Base-by-base conservation (phyloP, 2,797 vertebrate genomes). In the Enoplosus armatus region DNA sequence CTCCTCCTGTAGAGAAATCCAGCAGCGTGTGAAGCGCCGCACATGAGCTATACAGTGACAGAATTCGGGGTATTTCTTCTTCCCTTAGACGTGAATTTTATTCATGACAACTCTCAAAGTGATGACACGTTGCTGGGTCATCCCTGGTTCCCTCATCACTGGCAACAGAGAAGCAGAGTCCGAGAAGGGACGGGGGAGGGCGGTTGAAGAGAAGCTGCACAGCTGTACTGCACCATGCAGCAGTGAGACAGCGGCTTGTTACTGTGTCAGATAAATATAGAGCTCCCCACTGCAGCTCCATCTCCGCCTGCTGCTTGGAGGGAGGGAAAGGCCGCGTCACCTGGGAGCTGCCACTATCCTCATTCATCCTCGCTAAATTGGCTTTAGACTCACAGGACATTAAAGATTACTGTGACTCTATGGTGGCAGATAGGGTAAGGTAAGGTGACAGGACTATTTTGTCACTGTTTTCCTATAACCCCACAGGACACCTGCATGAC, bases 181-280 rank as follows among this genome's bases (percentile, higher is more conserved):
- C 0, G 22, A 55, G 51, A 47, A 54, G 51, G 65, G 70, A 66
- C 47, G n/a, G 47, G 43, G 37, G 53, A 47, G 56, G 41, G 60
- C 26, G 65, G 80, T 82, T 75, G 62, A 80, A 77, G 66, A 82
- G 80, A 76, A 83, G 54, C 69, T 48, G 56, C 78, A 70, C 87
- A 92, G 90, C 93, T 92, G 90, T 82, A 83, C 80, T 86, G 77
- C 88, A 78, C 65, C 79, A 62, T 47, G 85, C 85, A 80, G 87
- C 86, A 89, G 90, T 88, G 87, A 89, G 85, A 90, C 90, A 88
- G 86, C n/a, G 24, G 85, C 89, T 92, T 85, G 93, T 94, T 91
- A 94, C 92, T 91, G 91, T 94, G 94, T 94, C 93, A 90, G 90
- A 95, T 94, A 94, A 94, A 95, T 93, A 92, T 92, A 94, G 92